Evolutionary conservation across 2,888 invertebrate species (phyloP).

Genomic region (Camptogramma bilineatum): DNA sequence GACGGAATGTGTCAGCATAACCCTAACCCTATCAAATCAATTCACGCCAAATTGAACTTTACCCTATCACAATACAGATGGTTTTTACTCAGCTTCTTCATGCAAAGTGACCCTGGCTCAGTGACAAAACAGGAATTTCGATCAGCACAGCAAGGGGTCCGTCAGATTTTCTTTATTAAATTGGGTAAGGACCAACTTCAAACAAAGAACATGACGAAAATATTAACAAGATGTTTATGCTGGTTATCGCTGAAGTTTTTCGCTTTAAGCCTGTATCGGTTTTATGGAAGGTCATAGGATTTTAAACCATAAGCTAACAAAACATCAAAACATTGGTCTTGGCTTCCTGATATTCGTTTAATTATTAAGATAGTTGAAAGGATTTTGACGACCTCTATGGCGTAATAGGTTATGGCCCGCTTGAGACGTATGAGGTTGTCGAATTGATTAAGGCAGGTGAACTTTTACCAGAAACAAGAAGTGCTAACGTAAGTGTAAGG

Average conservation of each 20-base stretch:
- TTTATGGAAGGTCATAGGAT: background rate
- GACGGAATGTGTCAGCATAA: conserved; percentile 62
- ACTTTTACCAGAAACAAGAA: no score
- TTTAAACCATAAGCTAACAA: background rate
- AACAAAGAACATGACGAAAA: conserved; percentile 46
- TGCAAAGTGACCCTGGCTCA: conserved; percentile 46
- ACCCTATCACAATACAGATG: conserved; percentile 30
- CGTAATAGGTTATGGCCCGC: no score
- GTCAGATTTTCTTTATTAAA: conserved; percentile 54
- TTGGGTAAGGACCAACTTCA: conserved; percentile 46
- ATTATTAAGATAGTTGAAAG: no score
- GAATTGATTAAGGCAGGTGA: no score
- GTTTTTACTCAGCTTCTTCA: conserved; percentile 36
- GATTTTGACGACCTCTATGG: no score
- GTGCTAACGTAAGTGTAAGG: no score
- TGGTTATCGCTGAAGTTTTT: conserved; percentile 42
- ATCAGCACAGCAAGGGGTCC: conserved; percentile 46
- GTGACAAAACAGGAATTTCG: conserved; percentile 57
- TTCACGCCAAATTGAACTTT: conserved; percentile 41
- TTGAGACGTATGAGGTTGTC: no score
- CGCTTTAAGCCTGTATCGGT: conserved; percentile 13
- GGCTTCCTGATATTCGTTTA: no score
- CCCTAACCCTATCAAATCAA: conserved; percentile 40
- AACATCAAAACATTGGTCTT: no score
- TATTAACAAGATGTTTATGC: conserved; percentile 48